Percentiles rank a stretch among this genome's conserved stretches.
These are phyloP conservation scores for Crypturellus tataupa DNA, from an alignment of 2,797 vertebrate species.

Conservation along the genomic window DNA sequence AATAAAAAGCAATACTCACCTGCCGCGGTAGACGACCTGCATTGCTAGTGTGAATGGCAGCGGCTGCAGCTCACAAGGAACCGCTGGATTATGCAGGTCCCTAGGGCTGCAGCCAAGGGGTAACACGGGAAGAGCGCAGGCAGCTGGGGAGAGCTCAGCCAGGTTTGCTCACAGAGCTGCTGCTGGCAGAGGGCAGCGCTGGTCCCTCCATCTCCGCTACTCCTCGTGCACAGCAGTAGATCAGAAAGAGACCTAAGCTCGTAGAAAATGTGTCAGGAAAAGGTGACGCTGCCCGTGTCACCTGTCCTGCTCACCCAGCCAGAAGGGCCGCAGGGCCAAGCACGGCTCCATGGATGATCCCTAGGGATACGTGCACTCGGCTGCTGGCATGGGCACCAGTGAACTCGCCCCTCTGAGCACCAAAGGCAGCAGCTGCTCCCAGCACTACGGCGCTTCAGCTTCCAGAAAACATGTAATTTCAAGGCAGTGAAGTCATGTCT, in stretches of 20 bases:
- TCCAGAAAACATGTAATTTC: slow-evolving; percentile 26
- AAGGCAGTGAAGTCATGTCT: slow-evolving; percentile 46
- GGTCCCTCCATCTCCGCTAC: slow-evolving; percentile 17
- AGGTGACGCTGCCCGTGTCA: too few species aligned
- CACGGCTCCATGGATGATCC: neutral
- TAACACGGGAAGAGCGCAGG: slow-evolving; percentile 62
- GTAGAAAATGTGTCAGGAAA: too few species aligned
- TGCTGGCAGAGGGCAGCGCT: slow-evolving; percentile 59
- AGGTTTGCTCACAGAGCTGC: slow-evolving; percentile 62
- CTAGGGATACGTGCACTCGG: too few species aligned
- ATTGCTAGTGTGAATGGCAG: slow-evolving; percentile 35
- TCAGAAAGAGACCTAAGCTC: too few species aligned
- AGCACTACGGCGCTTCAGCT: slow-evolving; percentile 52
- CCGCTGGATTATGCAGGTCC: slow-evolving; percentile 26
- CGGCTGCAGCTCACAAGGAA: slow-evolving; percentile 61
- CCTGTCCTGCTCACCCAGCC: neutral
- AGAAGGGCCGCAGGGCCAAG: neutral
- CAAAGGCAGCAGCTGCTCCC: slow-evolving; percentile 50
- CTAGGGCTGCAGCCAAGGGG: slow-evolving; percentile 46
- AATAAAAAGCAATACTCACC: slow-evolving; percentile 52
- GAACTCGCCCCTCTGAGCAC: slow-evolving; percentile 32
- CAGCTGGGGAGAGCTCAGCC: slow-evolving; percentile 30
- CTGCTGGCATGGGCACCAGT: neutral
- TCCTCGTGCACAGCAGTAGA: neutral
- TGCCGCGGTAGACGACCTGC: slow-evolving; percentile 24